A percentile compares a stretch with the other conserved stretches of the same genome.
phyloP scores from a whole-genome alignment of 2,888 invertebrate genomes.

The Epirrhoe alternata region DNA sequence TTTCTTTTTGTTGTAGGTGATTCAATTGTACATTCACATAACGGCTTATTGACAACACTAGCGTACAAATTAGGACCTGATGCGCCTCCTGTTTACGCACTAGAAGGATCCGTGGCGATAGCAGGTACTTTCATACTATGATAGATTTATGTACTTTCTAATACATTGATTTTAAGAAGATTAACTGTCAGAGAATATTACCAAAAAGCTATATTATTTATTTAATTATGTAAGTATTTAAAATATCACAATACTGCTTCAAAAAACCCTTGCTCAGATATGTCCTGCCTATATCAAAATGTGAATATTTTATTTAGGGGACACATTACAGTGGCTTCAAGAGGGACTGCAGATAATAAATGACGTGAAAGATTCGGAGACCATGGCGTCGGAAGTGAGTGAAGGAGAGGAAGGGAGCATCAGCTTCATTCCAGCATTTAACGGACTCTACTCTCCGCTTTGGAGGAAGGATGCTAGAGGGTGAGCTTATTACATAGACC shows the following conservation, averaged over 20 bases:
- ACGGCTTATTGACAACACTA: conserved; percentile 96
- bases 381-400: conserved; percentile 62
- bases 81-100: conserved; percentile 91
- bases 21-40: conserved; percentile 91
- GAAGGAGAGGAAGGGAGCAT: conserved; percentile 89
- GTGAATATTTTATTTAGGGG: conserved; percentile 77
- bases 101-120: conserved; percentile 96
- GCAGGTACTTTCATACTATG: conserved; percentile 84
- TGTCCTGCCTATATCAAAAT: conserved; percentile 24
- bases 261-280: neutral
- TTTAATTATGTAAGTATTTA: neutral
- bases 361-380: conserved; percentile 88
- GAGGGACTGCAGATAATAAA: conserved; percentile 92
- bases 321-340: conserved; percentile 95
- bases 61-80: conserved; percentile 94
- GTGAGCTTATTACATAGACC: conserved; percentile 52
- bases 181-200: neutral
- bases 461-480: conserved; percentile 97
- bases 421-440: conserved; percentile 98
- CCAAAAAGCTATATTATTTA: neutral
- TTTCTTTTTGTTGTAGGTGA: conserved; percentile 79
- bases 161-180: no score
- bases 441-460: conserved; percentile 97
- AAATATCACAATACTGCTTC: neutral
- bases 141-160: neutral